Base-by-base conservation (phyloP, 2,888 invertebrate genomes). In the Hyalella azteca region DNA sequence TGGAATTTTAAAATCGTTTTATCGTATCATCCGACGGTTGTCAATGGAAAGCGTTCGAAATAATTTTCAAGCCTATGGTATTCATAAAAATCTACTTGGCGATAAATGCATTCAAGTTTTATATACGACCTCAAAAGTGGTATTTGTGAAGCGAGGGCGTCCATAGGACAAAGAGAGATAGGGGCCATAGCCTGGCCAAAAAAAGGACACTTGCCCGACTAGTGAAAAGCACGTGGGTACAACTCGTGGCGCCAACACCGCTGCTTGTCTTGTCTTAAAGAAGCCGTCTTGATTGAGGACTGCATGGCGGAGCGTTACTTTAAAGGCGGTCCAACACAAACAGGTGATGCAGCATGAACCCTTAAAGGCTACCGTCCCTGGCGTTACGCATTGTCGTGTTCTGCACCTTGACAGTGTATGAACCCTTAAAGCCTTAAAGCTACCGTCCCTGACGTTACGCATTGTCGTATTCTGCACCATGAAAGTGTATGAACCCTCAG, bases 321-420 rank as follows among this genome's bases (percentile, higher is more conserved):
- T 54, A 54, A 54, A 54, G 54, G 29, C 26, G 26, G 54, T 54
- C 54, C 26, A 26, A 54, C 54, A 26, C 22, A 22, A 54, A 54
- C 54, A 54, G 54, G 54, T 54, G 54, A 54, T 54, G 26, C 29
- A 26, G 29, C 54, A 29, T 26, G 54, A 26, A 29, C 54, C 22
- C 54, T 54, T 54, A 54, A 54, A 54, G 54, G 54, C 26, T 26
- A 54, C 54, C 29, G 54, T 54, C 54, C 54, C 29, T 54, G 54
- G 22, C 54, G 13, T 54, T 22, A 29, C 26, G 22, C 54, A 54
- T 54, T 54, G 22, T 26, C 29, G 54, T 22, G 49, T 49, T 49
- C 49, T 13, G 22, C 22, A 4, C 3, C 3, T 9, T 22, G 22
- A 26, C 54, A 54, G 2, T 7, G 54, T 54, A 54, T 7, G 54